Evolutionary conservation across 2,797 vertebrate genomes (phyloP), one percentile per base, ranked within the genome.

Genomic region (Sebastes melanostomus): DNA sequence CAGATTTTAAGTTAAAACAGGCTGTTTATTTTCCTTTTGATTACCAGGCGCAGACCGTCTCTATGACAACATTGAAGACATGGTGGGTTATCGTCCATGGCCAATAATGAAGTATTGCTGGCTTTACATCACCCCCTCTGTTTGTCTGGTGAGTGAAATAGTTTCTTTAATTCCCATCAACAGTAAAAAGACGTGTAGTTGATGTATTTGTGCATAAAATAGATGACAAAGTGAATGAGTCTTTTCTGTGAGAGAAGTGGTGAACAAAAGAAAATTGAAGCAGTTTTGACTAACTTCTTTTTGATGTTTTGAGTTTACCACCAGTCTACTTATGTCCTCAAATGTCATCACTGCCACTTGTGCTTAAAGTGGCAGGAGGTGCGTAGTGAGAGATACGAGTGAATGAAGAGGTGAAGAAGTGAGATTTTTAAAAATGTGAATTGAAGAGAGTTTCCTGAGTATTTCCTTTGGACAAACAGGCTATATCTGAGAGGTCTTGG

Each of bases 1-100:
- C 6, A 66, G 5, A 54, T 58, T 58, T 42, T 1, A 32, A 50
- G 2, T 29, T 25, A 30, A 67, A 85, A 34, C 4, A 6, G 16
- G 1, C 2, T 65, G 1, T n/a, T 29, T n/a, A 4, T 18, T 75
- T 75, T 6, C 4, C 6, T 3, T 66, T 38, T 56, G 3, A 83
- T 38, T 6, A 61, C 34, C 86, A 94, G 94, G 94, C 29, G 93
- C 89, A 16, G 90, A 95, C 72, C 82, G 32, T 60, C 86, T 95
- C 22, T 95, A 92, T 83, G 93, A 94, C 80, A 91, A 95, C 84
- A 94, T 94, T 27, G 94, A 95, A 71, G 93, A 94, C 78, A 94
- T 95, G 94, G 91, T 93, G 7, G 92, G 92, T 38, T 94, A 93
- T 75, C 91, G 93, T 24, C 92, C 92, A 1, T 71, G 77, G 80